Evolutionary conservation across 1,140 invertebrate genomes (phyloP).

Genomic region (Sitodiplosis mosellana): DNA sequence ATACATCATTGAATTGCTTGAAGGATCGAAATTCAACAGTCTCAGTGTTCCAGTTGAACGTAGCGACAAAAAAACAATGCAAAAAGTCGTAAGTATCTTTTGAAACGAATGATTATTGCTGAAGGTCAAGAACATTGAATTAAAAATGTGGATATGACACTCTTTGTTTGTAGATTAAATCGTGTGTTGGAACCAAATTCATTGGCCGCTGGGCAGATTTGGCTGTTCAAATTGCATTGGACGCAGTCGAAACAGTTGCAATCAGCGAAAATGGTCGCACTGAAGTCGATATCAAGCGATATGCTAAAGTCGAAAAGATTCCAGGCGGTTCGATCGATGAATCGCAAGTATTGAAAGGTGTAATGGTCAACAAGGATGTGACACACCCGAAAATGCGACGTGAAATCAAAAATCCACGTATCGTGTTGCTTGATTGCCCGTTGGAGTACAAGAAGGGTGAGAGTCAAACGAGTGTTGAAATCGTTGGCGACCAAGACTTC

Average conservation of each 20-base stretch:
- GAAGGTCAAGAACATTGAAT: not conserved
- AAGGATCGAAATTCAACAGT: slow-evolving; percentile 35
- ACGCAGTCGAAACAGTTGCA: slow-evolving; percentile 83
- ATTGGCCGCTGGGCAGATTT: slow-evolving; percentile 87
- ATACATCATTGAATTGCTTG: slow-evolving; percentile 69
- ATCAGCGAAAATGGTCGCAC: slow-evolving; percentile 74
- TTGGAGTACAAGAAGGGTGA: slow-evolving; percentile 99
- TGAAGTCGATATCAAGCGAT: slow-evolving; percentile 97
- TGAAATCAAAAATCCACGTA: slow-evolving; percentile 88
- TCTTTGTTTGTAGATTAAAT: slow-evolving; percentile 41
- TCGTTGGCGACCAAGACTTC: slow-evolving; percentile 89
- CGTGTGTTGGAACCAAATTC: slow-evolving; percentile 97
- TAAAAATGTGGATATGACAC: no score
- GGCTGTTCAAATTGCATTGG: slow-evolving; percentile 86
- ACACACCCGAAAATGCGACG: slow-evolving; percentile 95
- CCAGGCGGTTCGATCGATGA: slow-evolving; percentile 93
- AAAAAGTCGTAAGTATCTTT: slow-evolving; percentile 47
- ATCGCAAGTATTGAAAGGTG: slow-evolving; percentile 80
- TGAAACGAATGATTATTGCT: no score
- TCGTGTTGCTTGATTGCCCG: slow-evolving; percentile 86
- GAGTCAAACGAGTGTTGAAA: slow-evolving; percentile 95
- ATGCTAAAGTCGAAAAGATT: slow-evolving; percentile 97
- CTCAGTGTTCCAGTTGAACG: slow-evolving; percentile 69
- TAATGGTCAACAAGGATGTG: slow-evolving; percentile 99
- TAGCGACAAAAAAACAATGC: slow-evolving; percentile 63